These are phyloP conservation scores for Dinoponera quadriceps DNA, from an alignment of 1,140 invertebrate species.

Conservation along the genomic window DNA sequence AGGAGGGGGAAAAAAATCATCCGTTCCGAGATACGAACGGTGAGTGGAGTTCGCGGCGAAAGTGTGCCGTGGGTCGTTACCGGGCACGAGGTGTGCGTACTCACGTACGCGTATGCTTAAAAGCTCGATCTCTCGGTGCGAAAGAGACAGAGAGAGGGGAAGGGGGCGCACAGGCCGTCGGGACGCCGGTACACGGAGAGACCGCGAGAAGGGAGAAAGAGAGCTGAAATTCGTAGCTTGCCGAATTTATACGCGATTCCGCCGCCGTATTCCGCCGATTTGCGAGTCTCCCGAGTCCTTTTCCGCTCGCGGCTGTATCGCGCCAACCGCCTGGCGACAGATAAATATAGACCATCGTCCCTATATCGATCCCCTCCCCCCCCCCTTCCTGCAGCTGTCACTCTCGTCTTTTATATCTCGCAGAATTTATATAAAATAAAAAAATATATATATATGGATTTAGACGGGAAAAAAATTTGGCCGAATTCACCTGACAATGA, in stretches of 20 bases:
- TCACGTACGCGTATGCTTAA: slow-evolving; percentile 46
- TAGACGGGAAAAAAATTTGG: too few species aligned
- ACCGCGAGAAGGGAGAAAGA: neutral
- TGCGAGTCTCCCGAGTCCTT: slow-evolving; percentile 34
- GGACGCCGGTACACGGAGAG: neutral
- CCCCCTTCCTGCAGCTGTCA: too few species aligned
- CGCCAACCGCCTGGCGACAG: neutral
- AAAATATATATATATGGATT: too few species aligned
- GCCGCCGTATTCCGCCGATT: neutral
- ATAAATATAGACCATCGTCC: neutral
- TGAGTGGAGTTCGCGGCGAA: slow-evolving; percentile 38
- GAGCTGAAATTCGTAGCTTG: slow-evolving; percentile 23
- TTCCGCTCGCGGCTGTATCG: neutral
- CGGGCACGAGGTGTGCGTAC: neutral
- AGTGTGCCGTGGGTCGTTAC: slow-evolving; percentile 45
- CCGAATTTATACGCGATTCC: slow-evolving; percentile 46
- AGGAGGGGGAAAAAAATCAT: slow-evolving; percentile 39
- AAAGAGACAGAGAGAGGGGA: neutral
- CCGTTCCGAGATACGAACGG: slow-evolving; percentile 56
- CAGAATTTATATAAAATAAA: too few species aligned
- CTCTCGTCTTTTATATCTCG: too few species aligned
- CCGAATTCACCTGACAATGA: too few species aligned
- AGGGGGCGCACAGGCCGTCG: neutral
- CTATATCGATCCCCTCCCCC: neutral
- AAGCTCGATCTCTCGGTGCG: slow-evolving; percentile 17